Evolutionary conservation across 2,888 invertebrate genomes (phyloP).

Genomic region (Gnatocerus cornutus): DNA sequence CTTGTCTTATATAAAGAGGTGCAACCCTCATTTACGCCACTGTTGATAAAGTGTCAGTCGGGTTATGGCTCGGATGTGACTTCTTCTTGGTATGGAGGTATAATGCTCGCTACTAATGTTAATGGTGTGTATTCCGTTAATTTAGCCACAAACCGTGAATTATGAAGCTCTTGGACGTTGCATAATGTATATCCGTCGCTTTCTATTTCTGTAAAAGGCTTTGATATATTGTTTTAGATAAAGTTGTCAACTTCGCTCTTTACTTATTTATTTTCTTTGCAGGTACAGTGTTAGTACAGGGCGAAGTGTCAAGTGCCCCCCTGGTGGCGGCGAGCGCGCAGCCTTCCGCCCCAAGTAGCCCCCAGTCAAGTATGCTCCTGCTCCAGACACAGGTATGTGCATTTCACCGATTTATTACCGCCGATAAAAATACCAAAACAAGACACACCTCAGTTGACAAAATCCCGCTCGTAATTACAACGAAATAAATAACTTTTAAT

Average conservation of each 20-base stretch:
- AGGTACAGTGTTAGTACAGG: constrained; percentile 70
- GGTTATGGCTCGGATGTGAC: constrained; percentile 19
- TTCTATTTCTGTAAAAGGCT: constrained; percentile 49
- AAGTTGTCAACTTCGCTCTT: background rate
- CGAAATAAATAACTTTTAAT: constrained; percentile 23
- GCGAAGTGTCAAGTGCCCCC: constrained; percentile 69
- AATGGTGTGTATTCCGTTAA: constrained; percentile 42
- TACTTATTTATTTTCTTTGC: constrained; percentile 54
- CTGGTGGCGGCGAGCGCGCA: constrained; percentile 73
- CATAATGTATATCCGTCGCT: constrained; percentile 40
- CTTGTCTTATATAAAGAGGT: constrained; percentile 50
- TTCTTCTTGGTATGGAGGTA: constrained; percentile 13
- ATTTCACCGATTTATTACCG: constrained; percentile 11
- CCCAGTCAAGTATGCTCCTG: constrained; percentile 92
- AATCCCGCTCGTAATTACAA: constrained; percentile 2
- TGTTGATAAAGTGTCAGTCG: constrained; percentile 10
- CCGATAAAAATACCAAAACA: constrained; percentile 13
- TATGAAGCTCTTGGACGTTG: constrained; percentile 38
- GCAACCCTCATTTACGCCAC: constrained; percentile 24
- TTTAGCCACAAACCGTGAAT: constrained; percentile 30
- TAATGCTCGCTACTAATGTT: constrained; percentile 49
- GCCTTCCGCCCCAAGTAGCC: constrained; percentile 77
- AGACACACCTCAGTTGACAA: constrained; percentile 10
- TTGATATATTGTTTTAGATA: constrained; percentile 30
- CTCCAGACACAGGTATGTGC: constrained; percentile 90